These are phyloP conservation scores for Ia io DNA, from an alignment of 2,113 vertebrate genomes.

Conservation along the genomic window DNA sequence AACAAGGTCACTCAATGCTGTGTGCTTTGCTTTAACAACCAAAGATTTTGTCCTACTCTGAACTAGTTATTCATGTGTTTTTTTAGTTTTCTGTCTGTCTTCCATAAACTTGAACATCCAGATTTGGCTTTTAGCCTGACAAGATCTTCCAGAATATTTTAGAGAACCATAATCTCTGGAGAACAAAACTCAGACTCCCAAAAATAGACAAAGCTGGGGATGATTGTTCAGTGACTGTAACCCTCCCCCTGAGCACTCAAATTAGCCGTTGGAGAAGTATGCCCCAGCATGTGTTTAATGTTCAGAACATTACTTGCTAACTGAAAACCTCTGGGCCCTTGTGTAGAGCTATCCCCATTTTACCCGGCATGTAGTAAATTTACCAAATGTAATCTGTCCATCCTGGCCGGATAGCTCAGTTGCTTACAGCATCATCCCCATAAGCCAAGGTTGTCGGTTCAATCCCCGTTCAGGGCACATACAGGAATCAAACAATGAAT, in stretches of 20 bases:
- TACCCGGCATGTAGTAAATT: neutral
- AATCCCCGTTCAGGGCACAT: neutral
- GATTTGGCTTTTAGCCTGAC: neutral
- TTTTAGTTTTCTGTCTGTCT: neutral
- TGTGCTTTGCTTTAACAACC: neutral
- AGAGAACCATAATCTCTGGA: neutral
- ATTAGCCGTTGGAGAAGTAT: neutral
- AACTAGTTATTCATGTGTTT: neutral
- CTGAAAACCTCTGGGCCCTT: neutral
- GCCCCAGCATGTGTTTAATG: neutral
- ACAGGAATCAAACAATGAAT: neutral
- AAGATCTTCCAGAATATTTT: constrained; percentile 30
- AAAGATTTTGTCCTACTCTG: neutral
- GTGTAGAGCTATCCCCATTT: neutral
- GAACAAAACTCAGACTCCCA: neutral
- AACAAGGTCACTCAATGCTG: neutral
- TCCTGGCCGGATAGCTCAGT: neutral
- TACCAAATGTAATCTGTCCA: neutral
- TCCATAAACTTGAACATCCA: neutral
- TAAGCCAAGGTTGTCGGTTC: neutral
- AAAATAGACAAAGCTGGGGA: neutral
- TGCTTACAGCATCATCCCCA: neutral
- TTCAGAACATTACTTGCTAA: neutral
- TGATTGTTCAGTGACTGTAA: neutral
- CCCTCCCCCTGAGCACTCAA: neutral